Conservation (phyloP, 2,888 invertebrate species). For the Metalampra italica region DNA sequence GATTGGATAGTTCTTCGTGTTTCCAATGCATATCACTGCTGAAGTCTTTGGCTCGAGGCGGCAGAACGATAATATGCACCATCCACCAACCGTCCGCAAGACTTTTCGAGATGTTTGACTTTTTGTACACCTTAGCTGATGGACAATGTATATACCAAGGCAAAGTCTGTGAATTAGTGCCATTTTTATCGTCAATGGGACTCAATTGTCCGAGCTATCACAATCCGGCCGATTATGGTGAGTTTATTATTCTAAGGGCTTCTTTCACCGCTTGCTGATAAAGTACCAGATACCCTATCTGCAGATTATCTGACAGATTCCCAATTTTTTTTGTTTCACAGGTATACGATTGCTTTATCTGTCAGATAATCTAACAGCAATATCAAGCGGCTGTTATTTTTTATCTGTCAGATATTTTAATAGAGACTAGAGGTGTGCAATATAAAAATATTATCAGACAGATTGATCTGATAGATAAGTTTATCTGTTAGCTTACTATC, state of each 20-base stretch:
- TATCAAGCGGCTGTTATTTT: too few relatives aligned
- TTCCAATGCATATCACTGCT: conserved; percentile 94
- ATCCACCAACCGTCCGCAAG: conserved; percentile 98
- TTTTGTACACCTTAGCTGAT: conserved; percentile 93
- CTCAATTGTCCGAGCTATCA: conserved; percentile 96
- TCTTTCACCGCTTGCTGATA: too few relatives aligned
- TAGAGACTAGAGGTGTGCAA: too few relatives aligned
- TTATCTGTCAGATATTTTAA: too few relatives aligned
- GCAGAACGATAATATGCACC: conserved; percentile 95
- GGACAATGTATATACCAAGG: conserved; percentile 97
- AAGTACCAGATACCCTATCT: too few relatives aligned
- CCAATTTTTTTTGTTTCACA: too few relatives aligned
- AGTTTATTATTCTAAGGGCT: conserved; percentile 27
- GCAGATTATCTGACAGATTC: too few relatives aligned
- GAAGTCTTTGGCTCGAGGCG: conserved; percentile 91
- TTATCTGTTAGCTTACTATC: too few relatives aligned
- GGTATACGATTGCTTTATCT: too few relatives aligned
- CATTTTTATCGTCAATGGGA: conserved; percentile 90
- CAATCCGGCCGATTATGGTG: conserved; percentile 97
- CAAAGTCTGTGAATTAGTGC: conserved; percentile 88
- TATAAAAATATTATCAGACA: too few relatives aligned
- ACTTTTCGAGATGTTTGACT: conserved; percentile 97
- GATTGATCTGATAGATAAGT: too few relatives aligned
- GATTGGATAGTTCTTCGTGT: conserved; percentile 95
- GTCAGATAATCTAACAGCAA: too few relatives aligned